Evolutionary conservation across 2,113 vertebrate genomes (phyloP), one percentile per base, ranked within the genome.

Genomic region (Ctenomys sociabilis): DNA sequence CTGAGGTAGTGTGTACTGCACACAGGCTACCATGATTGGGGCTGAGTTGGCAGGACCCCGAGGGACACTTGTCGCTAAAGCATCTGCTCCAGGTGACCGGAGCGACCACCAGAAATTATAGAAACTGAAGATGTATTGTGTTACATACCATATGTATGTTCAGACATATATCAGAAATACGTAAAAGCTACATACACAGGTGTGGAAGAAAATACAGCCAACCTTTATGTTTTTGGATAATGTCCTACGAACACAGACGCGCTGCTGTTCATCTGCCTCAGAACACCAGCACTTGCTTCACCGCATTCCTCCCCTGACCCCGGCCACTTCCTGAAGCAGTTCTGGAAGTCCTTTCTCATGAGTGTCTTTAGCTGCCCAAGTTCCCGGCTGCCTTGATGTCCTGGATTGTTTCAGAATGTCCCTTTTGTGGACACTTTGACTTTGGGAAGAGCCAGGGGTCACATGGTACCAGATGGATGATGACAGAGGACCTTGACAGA

Each of bases 1-100:
- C 21, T 1, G 1, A 28, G n/a, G 35, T 13, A 0, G 1, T 3
- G 43, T 4, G n/a, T 30, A 19, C 54, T 35, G 1, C 5, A 3
- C 16, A 1, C n/a, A 90, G 32, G 35, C 32, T 30, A 0, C 7
- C n/a, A 26, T 7, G 8, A 9, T 17, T 0, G 2, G 24, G 43
- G 8, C 49, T 6, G 21, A 24, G 5, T 59, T 72, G 73, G 40
- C 0, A 26, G 26, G 17, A 70, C 40, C 21, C n/a, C 17, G 40
- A 63, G 19, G 0, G n/a, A 89, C 59, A 24, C 80, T 43, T 45
- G 21, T 61, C 45, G 45, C 26, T 43, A 64, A 83, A 70, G n/a
- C 49, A 3, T 57, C 82, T 8, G 3, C 54, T 26, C n/a, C 61
- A 16, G 7, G 3, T 45, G 12, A 22, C 68, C 7, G 5, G 59